A percentile compares a stretch with the other conserved stretches of the same genome.
These are phyloP conservation scores for Microtus agrestis DNA, from an alignment of 2,797 vertebrate species.

Conservation along the genomic window DNA sequence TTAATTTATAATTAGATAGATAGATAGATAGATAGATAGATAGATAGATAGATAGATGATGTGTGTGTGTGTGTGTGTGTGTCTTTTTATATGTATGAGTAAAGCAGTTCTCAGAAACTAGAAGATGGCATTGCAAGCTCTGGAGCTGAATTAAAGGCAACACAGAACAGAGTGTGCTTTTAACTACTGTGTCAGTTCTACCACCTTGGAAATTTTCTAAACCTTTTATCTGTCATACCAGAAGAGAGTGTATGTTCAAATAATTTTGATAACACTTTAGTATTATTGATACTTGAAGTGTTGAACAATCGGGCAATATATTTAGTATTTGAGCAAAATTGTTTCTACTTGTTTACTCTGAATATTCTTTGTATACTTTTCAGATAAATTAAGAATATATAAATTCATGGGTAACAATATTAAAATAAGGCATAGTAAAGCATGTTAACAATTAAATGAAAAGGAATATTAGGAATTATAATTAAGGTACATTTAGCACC, in stretches of 20 bases:
- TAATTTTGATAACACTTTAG: not conserved
- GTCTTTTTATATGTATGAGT: not conserved
- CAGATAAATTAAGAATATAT: not conserved
- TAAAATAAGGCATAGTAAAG: not conserved
- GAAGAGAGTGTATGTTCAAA: not conserved
- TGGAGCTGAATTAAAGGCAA: not conserved
- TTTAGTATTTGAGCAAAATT: not conserved
- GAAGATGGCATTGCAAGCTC: not conserved
- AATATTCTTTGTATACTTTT: not conserved
- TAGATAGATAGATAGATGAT: no score
- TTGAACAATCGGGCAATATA: not conserved
- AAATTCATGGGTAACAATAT: not conserved
- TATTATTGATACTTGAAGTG: not conserved
- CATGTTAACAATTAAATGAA: not conserved
- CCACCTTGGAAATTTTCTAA: not conserved
- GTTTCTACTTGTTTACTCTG: not conserved
- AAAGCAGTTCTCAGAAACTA: not conserved
- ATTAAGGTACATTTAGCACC: not conserved
- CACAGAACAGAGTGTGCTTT: no score
- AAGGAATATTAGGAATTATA: not conserved
- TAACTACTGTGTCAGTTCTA: not conserved
- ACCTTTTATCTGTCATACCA: not conserved
- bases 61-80: not conserved
- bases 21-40: no score
- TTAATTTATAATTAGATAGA: not conserved